These are phyloP conservation scores for Callipepla californica DNA, from an alignment of 2,113 vertebrate genomes.

Conservation along the genomic window DNA sequence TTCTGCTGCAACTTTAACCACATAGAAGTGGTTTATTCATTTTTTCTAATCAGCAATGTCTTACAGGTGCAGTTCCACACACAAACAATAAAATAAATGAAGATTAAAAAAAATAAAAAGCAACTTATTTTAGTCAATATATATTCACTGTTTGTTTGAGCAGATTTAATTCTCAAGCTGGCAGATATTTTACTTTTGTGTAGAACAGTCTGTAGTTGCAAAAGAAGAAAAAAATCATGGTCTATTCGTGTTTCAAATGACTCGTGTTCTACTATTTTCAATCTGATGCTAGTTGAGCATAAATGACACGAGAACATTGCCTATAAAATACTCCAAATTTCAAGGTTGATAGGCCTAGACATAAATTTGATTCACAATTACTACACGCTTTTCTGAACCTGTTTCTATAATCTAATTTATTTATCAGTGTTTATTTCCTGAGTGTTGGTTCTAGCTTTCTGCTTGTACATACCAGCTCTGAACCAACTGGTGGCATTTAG, in stretches of 20 bases:
- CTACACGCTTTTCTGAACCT: background rate
- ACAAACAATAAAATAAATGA: background rate
- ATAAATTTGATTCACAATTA: background rate
- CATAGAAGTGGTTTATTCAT: background rate
- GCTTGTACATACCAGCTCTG: background rate
- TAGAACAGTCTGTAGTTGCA: background rate
- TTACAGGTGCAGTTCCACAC: background rate
- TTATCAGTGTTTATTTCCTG: background rate
- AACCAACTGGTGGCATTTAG: background rate
- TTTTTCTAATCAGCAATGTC: background rate
- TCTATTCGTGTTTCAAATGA: background rate
- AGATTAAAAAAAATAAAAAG: no score
- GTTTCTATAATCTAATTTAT: background rate
- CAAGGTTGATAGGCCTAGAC: background rate
- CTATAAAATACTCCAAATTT: background rate
- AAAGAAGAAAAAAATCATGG: background rate
- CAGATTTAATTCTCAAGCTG: background rate
- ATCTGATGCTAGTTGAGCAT: background rate
- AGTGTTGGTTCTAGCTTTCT: background rate
- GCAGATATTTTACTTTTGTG: background rate
- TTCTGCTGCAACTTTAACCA: background rate
- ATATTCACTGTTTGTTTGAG: slow-evolving; percentile 38
- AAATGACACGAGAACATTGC: background rate
- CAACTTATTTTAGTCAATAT: slow-evolving; percentile 53
- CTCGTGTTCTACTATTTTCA: background rate